phyloP scores from a whole-genome alignment of 1,140 invertebrate genomes.

The Colletes latitarsis region DNA sequence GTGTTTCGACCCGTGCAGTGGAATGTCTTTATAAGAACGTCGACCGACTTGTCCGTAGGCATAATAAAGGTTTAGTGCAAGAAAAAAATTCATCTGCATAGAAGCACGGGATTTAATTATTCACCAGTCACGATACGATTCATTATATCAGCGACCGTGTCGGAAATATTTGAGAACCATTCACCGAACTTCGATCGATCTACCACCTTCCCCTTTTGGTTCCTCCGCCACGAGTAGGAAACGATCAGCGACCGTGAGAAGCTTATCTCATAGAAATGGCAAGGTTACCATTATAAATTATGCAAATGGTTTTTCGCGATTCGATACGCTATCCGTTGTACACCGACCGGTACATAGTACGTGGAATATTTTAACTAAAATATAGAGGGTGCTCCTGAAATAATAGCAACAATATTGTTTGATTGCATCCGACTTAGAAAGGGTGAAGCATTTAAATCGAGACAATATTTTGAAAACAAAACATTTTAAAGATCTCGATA shows the following conservation, averaged over 20 bases:
- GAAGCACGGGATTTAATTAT: slow-evolving; percentile 6
- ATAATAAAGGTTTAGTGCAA: not conserved
- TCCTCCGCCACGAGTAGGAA: not conserved
- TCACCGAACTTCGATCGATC: slow-evolving; percentile 7
- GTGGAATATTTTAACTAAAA: not conserved
- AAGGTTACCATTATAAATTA: slow-evolving; percentile 47
- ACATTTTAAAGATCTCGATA: too few species aligned
- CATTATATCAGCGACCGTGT: slow-evolving; percentile 7
- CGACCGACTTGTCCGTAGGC: not conserved
- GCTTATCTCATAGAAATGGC: slow-evolving; percentile 20
- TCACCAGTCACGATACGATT: slow-evolving; percentile 12
- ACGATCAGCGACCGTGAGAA: slow-evolving; percentile 15
- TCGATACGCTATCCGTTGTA: slow-evolving; percentile 17
- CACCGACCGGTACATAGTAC: not conserved
- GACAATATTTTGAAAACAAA: too few species aligned
- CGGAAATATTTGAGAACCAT: slow-evolving; percentile 3
- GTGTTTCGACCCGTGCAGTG: not conserved
- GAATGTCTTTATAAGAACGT: not conserved
- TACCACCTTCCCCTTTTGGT: not conserved
- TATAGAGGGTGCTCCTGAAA: not conserved
- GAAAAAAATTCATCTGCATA: slow-evolving; percentile 2
- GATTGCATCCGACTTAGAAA: too few species aligned
- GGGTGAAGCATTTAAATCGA: too few species aligned
- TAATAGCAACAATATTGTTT: too few species aligned
- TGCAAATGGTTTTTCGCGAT: slow-evolving; percentile 46